phyloP scores from a whole-genome alignment of 92 coral and sea anemone species.

The Umimayanthus chanpuru region DNA sequence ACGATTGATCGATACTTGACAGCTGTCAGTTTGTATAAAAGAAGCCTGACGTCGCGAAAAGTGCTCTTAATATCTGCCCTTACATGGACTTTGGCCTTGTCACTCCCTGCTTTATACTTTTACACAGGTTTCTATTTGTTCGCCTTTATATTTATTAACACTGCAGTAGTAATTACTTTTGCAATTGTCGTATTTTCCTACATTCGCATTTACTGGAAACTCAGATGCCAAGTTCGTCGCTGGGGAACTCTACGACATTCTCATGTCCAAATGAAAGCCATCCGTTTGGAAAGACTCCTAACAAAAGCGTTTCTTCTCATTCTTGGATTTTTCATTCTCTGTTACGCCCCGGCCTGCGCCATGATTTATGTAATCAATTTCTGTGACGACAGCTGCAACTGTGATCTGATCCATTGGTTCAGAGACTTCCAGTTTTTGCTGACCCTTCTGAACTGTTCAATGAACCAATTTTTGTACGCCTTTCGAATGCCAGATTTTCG shows the following conservation, averaged over 20 bases:
- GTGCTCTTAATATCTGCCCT: conserved; percentile 44
- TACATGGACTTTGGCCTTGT: conserved; percentile 59
- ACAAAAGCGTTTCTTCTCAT: conserved; percentile 66
- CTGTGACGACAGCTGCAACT: conserved; percentile 58
- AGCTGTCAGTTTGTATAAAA: conserved; percentile 69
- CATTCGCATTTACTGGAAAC: conserved; percentile 71
- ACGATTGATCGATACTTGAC: conserved; percentile 84
- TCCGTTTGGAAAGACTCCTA: conserved; percentile 59
- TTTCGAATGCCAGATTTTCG: conserved; percentile 75
- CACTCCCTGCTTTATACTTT: conserved; percentile 66
- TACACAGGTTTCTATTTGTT: conserved; percentile 68
- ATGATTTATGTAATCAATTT: conserved; percentile 75
- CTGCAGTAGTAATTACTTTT: conserved; percentile 64
- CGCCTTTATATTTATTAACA: conserved; percentile 79
- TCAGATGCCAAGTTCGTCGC: conserved; percentile 68
- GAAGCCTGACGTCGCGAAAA: conserved; percentile 50
- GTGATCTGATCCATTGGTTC: conserved; percentile 72
- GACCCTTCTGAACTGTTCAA: conserved; percentile 74
- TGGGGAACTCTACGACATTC: conserved; percentile 66
- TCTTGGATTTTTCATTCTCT: conserved; percentile 64
- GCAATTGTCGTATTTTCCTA: conserved; percentile 67
- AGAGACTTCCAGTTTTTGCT: conserved; percentile 73
- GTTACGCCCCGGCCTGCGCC: conserved; percentile 70
- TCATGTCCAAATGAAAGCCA: conserved; percentile 58
- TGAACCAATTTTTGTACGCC: conserved; percentile 82